phyloP scores from a whole-genome alignment of 2,888 invertebrate species.

The Aethes cnicana region DNA sequence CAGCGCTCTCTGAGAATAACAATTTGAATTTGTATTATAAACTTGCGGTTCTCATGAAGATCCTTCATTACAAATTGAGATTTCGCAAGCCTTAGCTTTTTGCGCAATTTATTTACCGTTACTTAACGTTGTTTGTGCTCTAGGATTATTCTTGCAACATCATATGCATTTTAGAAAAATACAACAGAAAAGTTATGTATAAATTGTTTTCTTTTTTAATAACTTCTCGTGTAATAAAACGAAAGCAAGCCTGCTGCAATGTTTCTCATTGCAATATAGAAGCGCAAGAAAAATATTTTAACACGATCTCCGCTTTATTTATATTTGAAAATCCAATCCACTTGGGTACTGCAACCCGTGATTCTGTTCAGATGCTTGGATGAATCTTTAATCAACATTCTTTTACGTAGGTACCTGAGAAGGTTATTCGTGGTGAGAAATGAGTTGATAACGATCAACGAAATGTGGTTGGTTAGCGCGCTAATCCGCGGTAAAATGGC shows the following conservation, averaged over 20 bases:
- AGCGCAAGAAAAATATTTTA: conserved; percentile 10
- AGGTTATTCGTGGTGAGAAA: conserved; percentile 2
- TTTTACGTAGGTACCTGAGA: neutral
- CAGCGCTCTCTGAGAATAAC: neutral
- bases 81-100: conserved; percentile 1
- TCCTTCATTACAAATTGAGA: conserved; percentile 7
- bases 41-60: neutral
- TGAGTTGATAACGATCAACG: conserved; percentile 27
- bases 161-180: too few species aligned
- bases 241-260: neutral
- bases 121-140: too few species aligned
- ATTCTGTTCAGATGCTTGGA: conserved; percentile 3
- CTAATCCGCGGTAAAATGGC: conserved; percentile 53
- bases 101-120: neutral
- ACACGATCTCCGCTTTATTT: conserved; percentile 7
- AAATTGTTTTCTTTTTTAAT: too few species aligned
- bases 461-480: conserved; percentile 35
- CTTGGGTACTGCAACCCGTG: conserved; percentile 7
- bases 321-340: conserved; percentile 14
- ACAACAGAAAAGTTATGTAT: too few species aligned
- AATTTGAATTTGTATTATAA: conserved; percentile 9
- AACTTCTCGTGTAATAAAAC: conserved; percentile 8
- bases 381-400: neutral
- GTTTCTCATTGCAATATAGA: conserved; percentile 16
- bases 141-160: too few species aligned